These are phyloP conservation scores for Chrysopilus asiliformis DNA, from an alignment of 2,888 invertebrate genomes.

Conservation along the genomic window DNA sequence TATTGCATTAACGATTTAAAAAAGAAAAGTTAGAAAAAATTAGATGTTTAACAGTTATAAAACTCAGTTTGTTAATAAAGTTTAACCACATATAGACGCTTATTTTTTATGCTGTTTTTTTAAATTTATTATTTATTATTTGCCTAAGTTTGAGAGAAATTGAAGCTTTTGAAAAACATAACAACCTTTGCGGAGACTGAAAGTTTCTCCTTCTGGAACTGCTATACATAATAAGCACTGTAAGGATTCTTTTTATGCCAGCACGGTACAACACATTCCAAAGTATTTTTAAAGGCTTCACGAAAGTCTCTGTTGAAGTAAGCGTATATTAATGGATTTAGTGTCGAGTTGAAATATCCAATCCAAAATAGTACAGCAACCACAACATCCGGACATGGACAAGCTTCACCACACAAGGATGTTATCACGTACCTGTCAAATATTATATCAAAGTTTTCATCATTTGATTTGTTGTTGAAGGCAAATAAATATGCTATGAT, in stretches of 20 bases:
- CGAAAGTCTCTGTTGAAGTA: slow-evolving; percentile 95
- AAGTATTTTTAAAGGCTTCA: slow-evolving; percentile 86
- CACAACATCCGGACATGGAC: slow-evolving; percentile 71
- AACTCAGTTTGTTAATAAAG: no score
- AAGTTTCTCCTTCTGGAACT: no score
- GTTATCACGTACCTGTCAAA: slow-evolving; percentile 81
- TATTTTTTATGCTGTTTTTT: no score
- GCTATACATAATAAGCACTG: slow-evolving; percentile 36
- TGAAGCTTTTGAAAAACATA: not conserved
- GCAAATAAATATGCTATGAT: no score
- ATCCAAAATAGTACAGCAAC: slow-evolving; percentile 94
- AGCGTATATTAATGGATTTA: slow-evolving; percentile 91
- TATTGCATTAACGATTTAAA: no score
- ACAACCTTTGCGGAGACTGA: not conserved
- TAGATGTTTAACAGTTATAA: no score
- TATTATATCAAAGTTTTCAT: no score
- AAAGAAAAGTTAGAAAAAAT: no score
- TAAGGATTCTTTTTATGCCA: slow-evolving; percentile 38
- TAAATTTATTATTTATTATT: not conserved
- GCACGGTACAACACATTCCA: slow-evolving; percentile 75
- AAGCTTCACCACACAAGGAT: slow-evolving; percentile 70
- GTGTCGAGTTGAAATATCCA: slow-evolving; percentile 90
- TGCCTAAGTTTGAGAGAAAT: not conserved
- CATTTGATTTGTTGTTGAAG: no score
- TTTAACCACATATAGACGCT: no score